Base-by-base conservation (phyloP, 2,113 vertebrate species). In the Ciconia stormi region DNA sequence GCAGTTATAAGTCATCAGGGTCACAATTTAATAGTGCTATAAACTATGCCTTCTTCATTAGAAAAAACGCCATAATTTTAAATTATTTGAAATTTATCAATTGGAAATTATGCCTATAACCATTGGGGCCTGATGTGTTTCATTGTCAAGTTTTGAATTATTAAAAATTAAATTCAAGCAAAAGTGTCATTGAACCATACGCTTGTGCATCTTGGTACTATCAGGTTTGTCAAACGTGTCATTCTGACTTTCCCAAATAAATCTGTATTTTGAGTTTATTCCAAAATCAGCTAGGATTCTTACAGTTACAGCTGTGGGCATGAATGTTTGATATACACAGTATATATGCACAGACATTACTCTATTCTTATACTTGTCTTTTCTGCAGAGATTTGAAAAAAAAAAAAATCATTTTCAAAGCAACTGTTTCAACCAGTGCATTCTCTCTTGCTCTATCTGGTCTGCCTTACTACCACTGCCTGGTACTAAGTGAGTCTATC, bases 401-500 rank as follows among this genome's bases (percentile, higher is more conserved):
- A 13, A 71, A 32, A 74, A 59, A 34, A 38, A 3, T 32, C 5
- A 56, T 10, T 82, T 96, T 53, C 42, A 88, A 86, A 95, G 40
- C 9, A 90, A 29, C 18, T n/a, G 5, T 85, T 82, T 92, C 11
- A 53, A 34, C 16, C n/a, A 67, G 71, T 71, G 65, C 13, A 40
- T 93, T 84, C n/a, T 69, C 70, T 87, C 76, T 91, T 89, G 19
- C 36, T 85, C 20, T 80, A 0, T 76, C 44, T 66, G 87, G 6
- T 59, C 36, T 89, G 29, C 36, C 55, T 81, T 82, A 34, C 40
- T 56, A 53, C 52, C 9, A 58, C 27, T 76, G 30, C n/a, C 50
- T 90, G 46, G 21, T 83, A 89, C 46, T 86, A 59, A 87, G 79
- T 62, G 53, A 93, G 42, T 90, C 74, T 96, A 83, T 95, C 87